Conservation (phyloP, 1,140 invertebrate genomes). For the Drosophila nigrodunni region DNA sequence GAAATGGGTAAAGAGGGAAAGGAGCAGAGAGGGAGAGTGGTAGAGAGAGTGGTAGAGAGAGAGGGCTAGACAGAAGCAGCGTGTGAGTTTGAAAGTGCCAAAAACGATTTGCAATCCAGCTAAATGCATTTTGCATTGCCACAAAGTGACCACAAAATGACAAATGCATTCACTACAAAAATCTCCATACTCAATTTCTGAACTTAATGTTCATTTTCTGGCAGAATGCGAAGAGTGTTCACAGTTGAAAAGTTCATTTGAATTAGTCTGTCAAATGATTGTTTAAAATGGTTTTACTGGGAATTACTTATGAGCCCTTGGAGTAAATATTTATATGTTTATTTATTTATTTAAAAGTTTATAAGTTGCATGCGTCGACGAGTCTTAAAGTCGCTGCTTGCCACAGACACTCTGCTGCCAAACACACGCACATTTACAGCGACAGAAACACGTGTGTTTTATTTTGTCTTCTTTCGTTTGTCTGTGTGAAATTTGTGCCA, state of each 20-base stretch:
- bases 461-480: constrained; percentile 14
- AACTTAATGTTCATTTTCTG: neutral
- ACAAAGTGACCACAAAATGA: constrained; percentile 71
- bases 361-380: neutral
- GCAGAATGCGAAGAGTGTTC: no score
- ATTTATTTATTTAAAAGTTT: no score
- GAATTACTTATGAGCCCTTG: no score
- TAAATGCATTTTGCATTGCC: constrained; percentile 55
- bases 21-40: neutral
- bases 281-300: no score
- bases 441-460: constrained; percentile 11
- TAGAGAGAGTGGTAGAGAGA: neutral
- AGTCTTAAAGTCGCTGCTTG: neutral
- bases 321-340: no score
- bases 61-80: neutral
- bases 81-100: constrained; percentile 1
- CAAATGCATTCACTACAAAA: constrained; percentile 54
- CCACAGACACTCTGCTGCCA: neutral
- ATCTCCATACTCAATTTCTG: neutral
- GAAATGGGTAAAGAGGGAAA: no score
- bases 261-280: no score
- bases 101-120: constrained; percentile 58
- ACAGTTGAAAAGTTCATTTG: no score
- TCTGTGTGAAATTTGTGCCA: constrained; percentile 58
- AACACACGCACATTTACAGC: neutral